A percentile compares a stretch with the other conserved stretches of the same genome.
phyloP scores from a whole-genome alignment of 35 echinoderm and acorn worm species.

The Acanthaster planci region DNA sequence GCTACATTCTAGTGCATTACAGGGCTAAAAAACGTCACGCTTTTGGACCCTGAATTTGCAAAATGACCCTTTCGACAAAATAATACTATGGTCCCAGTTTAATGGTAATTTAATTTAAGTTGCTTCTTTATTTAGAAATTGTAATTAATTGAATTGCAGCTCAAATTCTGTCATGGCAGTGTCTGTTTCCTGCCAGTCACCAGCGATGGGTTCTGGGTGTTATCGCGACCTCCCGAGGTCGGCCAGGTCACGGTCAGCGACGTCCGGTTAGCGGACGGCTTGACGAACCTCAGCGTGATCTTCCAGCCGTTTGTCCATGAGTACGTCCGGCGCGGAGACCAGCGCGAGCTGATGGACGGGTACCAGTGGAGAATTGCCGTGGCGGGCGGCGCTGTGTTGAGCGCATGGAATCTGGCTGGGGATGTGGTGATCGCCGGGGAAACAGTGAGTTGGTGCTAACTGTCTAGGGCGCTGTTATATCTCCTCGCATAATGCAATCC shows the following conservation, averaged over 20 bases:
- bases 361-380: slow-evolving; percentile 40
- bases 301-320: neutral
- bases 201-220: slow-evolving; percentile 39
- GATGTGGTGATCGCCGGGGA: neutral
- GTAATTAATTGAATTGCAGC: neutral
- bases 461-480: neutral
- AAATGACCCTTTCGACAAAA: too few relatives aligned
- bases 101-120: too few relatives aligned
- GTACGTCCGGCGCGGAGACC: neutral
- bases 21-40: too few relatives aligned
- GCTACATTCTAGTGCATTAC: too few relatives aligned
- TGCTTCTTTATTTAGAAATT: too few relatives aligned
- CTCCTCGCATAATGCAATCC: too few relatives aligned
- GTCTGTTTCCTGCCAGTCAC: neutral
- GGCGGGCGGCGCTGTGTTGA: neutral
- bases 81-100: too few relatives aligned
- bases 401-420: slow-evolving; percentile 10
- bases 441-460: neutral
- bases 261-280: too few relatives aligned
- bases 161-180: slow-evolving; percentile 17
- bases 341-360: slow-evolving; percentile 7
- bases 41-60: too few relatives aligned
- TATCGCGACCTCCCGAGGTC: neutral
- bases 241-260: neutral
- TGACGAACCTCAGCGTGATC: neutral